Percentiles rank a stretch among this genome's conserved stretches.
Evolutionary conservation across 2,797 vertebrate species (phyloP).

Genomic region (Pantherophis alleghaniensis): DNA sequence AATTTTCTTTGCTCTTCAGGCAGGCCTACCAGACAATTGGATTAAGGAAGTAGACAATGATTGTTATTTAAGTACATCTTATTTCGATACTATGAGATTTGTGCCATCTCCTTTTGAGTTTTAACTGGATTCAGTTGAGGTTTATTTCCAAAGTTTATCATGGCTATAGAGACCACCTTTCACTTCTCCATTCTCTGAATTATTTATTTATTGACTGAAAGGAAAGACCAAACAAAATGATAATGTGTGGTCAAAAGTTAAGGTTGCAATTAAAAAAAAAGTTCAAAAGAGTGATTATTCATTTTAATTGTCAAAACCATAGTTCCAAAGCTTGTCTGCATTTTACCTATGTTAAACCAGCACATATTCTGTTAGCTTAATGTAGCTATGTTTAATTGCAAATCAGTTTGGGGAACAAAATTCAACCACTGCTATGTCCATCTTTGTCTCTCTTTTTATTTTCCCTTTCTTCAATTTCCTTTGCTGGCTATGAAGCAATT

Average conservation of each 20-base stretch:
- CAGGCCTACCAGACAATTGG: background rate
- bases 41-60: background rate
- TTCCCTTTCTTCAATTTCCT: accelerated
- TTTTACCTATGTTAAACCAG: background rate
- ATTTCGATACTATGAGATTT: background rate
- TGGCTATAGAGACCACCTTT: background rate
- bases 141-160: background rate
- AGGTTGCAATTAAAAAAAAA: background rate
- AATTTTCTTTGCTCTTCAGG: background rate
- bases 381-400: background rate
- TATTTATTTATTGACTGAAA: background rate
- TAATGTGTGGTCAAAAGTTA: background rate
- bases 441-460: background rate
- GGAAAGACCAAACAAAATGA: background rate
- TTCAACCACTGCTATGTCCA: background rate
- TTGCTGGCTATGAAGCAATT: slow-evolving; percentile 34
- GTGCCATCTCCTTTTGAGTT: background rate
- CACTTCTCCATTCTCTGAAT: background rate
- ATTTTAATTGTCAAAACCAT: background rate
- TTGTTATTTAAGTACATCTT: background rate
- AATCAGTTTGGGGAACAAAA: slow-evolving; percentile 2
- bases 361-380: background rate
- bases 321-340: background rate
- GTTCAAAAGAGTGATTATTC: background rate
- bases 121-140: background rate